phyloP scores from a whole-genome alignment of 2,888 invertebrate species.

The Erannis defoliaria region DNA sequence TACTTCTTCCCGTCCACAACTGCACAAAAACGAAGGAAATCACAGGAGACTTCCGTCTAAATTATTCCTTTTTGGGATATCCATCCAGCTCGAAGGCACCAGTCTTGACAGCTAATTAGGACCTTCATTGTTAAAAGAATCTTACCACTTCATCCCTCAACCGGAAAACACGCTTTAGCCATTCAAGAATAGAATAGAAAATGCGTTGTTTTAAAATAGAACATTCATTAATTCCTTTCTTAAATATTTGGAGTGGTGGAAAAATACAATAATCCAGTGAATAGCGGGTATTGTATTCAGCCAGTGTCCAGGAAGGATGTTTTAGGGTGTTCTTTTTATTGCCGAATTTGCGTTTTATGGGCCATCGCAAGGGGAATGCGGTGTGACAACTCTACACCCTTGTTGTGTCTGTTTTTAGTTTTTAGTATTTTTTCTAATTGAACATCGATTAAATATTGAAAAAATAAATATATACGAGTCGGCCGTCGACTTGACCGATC shows the following conservation, averaged over 20 bases:
- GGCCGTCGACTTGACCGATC: too few species aligned
- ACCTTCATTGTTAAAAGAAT: slow-evolving; percentile 83
- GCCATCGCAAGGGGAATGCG: slow-evolving; percentile 72
- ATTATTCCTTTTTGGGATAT: slow-evolving; percentile 83
- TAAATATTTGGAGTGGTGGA: slow-evolving; percentile 82
- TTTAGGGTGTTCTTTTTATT: slow-evolving; percentile 84
- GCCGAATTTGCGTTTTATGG: slow-evolving; percentile 86
- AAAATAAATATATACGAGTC: too few species aligned
- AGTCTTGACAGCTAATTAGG: slow-evolving; percentile 85
- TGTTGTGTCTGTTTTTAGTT: slow-evolving; percentile 63
- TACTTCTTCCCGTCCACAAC: slow-evolving; percentile 58
- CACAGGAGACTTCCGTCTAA: slow-evolving; percentile 81
- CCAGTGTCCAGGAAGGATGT: slow-evolving; percentile 85
- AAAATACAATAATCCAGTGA: slow-evolving; percentile 85
- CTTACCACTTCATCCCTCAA: slow-evolving; percentile 62
- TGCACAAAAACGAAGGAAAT: slow-evolving; percentile 79
- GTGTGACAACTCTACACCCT: slow-evolving; percentile 76
- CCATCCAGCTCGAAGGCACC: slow-evolving; percentile 70
- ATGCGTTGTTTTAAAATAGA: slow-evolving; percentile 49
- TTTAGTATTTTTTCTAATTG: slow-evolving; percentile 15
- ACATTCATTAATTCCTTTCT: slow-evolving; percentile 82
- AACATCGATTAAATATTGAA: background rate
- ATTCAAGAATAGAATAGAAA: slow-evolving; percentile 58
- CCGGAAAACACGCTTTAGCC: slow-evolving; percentile 53
- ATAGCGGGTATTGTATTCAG: slow-evolving; percentile 81